phyloP scores from a whole-genome alignment of 2,113 vertebrate species.

The Pagrus major region DNA sequence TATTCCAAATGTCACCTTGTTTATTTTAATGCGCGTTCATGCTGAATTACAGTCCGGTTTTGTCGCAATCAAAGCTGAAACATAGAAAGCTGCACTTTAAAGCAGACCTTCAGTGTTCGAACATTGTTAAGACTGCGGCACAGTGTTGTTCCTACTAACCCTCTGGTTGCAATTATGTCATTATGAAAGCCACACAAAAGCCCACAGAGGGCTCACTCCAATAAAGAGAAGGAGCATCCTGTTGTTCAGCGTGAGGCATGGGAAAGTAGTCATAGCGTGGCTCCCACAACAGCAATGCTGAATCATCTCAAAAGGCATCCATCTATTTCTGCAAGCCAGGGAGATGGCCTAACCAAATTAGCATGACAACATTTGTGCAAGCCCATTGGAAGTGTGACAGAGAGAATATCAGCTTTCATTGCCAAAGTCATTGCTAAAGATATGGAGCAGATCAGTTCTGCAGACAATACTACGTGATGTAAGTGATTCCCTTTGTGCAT shows the following conservation, averaged over 20 bases:
- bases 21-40: constrained; percentile 30
- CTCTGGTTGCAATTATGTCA: constrained; percentile 40
- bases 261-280: constrained; percentile 29
- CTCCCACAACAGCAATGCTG: constrained; percentile 62
- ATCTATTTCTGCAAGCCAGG: constrained; percentile 58
- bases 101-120: constrained; percentile 20
- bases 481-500: constrained; percentile 68
- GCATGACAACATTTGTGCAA: constrained; percentile 64
- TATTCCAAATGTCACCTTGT: constrained; percentile 56
- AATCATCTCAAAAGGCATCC: constrained; percentile 68
- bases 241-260: constrained; percentile 37
- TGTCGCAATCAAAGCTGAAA: constrained; percentile 32
- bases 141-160: constrained; percentile 36
- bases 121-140: constrained; percentile 31
- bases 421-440: constrained; percentile 64
- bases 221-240: constrained; percentile 54
- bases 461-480: constrained; percentile 61
- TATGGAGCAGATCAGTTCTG: constrained; percentile 62
- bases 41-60: constrained; percentile 24
- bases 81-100: constrained; percentile 22
- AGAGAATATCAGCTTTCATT: constrained; percentile 65
- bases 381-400: constrained; percentile 70
- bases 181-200: constrained; percentile 57
- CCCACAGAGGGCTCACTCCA: constrained; percentile 56
- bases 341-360: constrained; percentile 70